These are phyloP conservation scores for Isurus oxyrinchus DNA, from an alignment of 2,113 vertebrate genomes.

Conservation along the genomic window DNA sequence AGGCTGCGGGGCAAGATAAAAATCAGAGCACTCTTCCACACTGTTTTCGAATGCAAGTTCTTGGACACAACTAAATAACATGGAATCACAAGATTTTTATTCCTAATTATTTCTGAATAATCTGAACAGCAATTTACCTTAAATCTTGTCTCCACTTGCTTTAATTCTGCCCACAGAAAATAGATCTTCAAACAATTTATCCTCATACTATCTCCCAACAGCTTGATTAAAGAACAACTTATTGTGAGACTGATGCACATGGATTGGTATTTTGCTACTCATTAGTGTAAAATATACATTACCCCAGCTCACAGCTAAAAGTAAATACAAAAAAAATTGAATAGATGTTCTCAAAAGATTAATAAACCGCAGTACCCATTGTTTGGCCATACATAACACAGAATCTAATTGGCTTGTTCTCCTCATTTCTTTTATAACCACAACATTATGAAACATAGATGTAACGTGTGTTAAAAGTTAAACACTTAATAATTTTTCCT, in stretches of 20 bases:
- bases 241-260: background rate
- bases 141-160: background rate
- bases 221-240: background rate
- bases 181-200: background rate
- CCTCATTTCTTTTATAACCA: background rate
- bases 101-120: background rate
- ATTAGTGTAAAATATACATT: background rate
- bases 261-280: background rate
- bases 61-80: background rate
- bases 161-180: background rate
- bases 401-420: background rate
- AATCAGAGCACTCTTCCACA: background rate
- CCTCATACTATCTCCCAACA: background rate
- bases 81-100: background rate
- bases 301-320: background rate
- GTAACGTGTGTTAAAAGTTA: background rate
- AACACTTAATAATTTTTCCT: background rate
- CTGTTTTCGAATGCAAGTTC: background rate
- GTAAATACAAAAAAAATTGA: background rate
- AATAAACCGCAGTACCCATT: background rate
- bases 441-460: background rate
- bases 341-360: background rate
- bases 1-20: background rate
- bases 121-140: background rate
- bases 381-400: background rate